phyloP scores from a whole-genome alignment of 2,888 invertebrate genomes.

The Ornithoptera alexandrae region DNA sequence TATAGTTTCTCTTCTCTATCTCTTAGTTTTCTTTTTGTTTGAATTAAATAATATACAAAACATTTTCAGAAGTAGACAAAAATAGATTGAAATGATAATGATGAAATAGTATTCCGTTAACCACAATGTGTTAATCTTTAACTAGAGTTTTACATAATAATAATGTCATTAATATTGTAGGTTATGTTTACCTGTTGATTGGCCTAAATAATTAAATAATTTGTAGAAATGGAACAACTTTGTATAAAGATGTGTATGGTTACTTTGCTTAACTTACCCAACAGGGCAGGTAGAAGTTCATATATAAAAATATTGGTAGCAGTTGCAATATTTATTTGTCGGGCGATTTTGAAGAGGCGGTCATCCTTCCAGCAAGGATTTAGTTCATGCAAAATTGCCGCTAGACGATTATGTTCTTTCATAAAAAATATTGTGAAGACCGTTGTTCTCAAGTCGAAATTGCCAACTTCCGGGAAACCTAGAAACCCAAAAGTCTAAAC shows the following conservation, averaged over 20 bases:
- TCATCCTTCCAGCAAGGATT: conserved; percentile 70
- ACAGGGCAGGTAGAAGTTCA: conserved; percentile 54
- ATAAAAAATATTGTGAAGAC: conserved; percentile 59
- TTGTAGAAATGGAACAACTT: too few species aligned
- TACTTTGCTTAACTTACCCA: conserved; percentile 49
- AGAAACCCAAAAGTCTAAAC: neutral
- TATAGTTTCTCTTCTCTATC: too few species aligned
- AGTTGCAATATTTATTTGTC: conserved; percentile 62
- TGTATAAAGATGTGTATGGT: neutral
- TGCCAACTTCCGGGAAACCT: conserved; percentile 47
- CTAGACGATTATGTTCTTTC: conserved; percentile 65
- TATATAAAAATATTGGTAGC: conserved; percentile 60
- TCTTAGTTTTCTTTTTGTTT: too few species aligned
- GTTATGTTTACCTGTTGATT: too few species aligned
- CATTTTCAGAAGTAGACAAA: too few species aligned
- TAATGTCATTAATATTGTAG: too few species aligned
- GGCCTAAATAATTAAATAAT: too few species aligned
- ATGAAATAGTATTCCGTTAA: too few species aligned
- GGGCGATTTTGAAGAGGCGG: conserved; percentile 59
- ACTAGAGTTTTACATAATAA: too few species aligned
- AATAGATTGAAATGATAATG: too few species aligned
- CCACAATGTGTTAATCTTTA: too few species aligned
- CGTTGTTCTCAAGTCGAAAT: conserved; percentile 57
- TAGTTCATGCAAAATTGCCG: conserved; percentile 47
- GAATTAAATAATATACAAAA: too few species aligned